Evolutionary conservation across 2,113 vertebrate species (phyloP).

Genomic region (Eclectus roratus): DNA sequence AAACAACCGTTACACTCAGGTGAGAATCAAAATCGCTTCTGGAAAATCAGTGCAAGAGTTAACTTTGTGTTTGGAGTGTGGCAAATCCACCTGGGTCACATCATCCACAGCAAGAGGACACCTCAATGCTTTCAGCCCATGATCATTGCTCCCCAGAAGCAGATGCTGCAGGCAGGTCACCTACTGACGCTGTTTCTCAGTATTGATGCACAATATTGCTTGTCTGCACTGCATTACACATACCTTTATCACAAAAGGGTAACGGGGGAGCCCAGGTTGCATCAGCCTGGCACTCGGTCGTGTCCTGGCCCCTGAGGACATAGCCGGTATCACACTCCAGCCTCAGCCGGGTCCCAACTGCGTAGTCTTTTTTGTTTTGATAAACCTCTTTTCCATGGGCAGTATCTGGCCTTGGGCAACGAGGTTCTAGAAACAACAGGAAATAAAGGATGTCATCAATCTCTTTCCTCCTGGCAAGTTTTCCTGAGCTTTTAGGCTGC

Average conservation of each 20-base stretch:
- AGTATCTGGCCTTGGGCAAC: not conserved
- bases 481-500: not conserved
- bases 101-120: not conserved
- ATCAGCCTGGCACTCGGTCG: not conserved
- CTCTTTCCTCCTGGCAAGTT: not conserved
- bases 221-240: not conserved
- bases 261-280: constrained; percentile 19
- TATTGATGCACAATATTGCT: rapidly evolving
- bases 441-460: not conserved
- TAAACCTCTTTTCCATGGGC: not conserved
- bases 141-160: not conserved
- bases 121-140: not conserved
- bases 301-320: not conserved
- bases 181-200: not conserved
- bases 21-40: not conserved
- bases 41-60: not conserved
- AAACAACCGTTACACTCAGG: rapidly evolving
- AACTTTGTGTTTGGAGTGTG: rapidly evolving
- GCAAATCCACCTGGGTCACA: not conserved
- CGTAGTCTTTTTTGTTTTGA: not conserved
- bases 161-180: not conserved
- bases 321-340: constrained; percentile 2
- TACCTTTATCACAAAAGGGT: constrained; percentile 55
- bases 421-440: not conserved
- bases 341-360: not conserved